phyloP scores from a whole-genome alignment of 37 sponge, comb jelly and placozoan species.

The Oscarella lobularis region DNA sequence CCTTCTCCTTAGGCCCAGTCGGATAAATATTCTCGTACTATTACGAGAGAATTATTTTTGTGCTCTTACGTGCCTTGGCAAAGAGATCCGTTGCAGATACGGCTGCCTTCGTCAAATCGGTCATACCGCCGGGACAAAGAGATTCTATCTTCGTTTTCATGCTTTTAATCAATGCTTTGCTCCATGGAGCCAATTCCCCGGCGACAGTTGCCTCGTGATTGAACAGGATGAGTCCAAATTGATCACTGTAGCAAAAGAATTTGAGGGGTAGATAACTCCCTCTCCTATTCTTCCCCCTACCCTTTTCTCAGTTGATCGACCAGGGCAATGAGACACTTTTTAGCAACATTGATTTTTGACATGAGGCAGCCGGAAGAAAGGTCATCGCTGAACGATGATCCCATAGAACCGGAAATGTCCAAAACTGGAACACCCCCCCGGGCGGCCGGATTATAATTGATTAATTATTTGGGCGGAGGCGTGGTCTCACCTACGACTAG shows the following conservation, averaged over 20 bases:
- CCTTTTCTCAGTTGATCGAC: slow-evolving; percentile 26
- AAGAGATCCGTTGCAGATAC: slow-evolving; percentile 15
- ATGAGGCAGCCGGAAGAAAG: no score
- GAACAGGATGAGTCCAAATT: slow-evolving; percentile 28
- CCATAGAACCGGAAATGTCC: slow-evolving; percentile 40
- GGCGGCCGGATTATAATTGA: no score
- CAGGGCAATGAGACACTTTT: slow-evolving; percentile 20
- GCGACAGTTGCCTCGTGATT: slow-evolving; percentile 13
- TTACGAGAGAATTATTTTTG: background rate
- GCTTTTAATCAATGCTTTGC: slow-evolving; percentile 1
- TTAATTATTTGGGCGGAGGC: no score
- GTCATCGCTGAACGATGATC: slow-evolving; percentile 6
- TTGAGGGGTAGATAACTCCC: background rate
- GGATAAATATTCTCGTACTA: slow-evolving; percentile 1
- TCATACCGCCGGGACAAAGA: slow-evolving; percentile 17
- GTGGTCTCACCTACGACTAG: slow-evolving; percentile 24
- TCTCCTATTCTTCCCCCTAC: slow-evolving; percentile 6
- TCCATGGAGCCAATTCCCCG: background rate
- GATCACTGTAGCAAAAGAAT: slow-evolving; percentile 13
- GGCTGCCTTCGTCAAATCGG: slow-evolving; percentile 18
- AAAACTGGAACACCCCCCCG: no score
- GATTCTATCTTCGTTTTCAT: slow-evolving; percentile 13
- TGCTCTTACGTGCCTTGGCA: slow-evolving; percentile 8
- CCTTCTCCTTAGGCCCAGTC: slow-evolving; percentile 4
- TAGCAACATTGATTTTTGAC: slow-evolving; percentile 22